Conservation (phyloP, 2,888 invertebrate genomes). For the Ethmia dodecea region DNA sequence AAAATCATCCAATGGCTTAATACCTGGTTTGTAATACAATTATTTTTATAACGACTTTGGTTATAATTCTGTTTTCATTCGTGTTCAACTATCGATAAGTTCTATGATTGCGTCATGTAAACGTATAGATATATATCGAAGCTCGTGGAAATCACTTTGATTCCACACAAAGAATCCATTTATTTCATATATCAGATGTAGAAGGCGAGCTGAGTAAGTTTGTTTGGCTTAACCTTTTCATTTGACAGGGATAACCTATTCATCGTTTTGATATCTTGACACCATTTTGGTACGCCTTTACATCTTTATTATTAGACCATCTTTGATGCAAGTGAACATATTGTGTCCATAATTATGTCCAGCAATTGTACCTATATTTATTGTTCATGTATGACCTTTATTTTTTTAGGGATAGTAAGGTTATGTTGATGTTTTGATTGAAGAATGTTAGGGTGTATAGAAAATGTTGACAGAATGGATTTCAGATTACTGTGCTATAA, state of each 20-base stretch:
- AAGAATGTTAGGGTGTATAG: slow-evolving; percentile 31
- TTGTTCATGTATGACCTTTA: no score
- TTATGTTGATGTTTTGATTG: slow-evolving; percentile 77
- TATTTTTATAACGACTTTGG: slow-evolving; percentile 42
- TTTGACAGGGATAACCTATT: slow-evolving; percentile 73
- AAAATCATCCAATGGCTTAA: slow-evolving; percentile 18
- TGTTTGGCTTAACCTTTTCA: slow-evolving; percentile 51
- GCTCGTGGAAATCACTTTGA: slow-evolving; percentile 25
- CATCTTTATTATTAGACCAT: slow-evolving; percentile 37
- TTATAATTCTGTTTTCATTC: slow-evolving; percentile 68
- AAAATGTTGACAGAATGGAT: slow-evolving; percentile 24
- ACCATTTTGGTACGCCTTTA: slow-evolving; percentile 68
- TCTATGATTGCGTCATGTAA: slow-evolving; percentile 74
- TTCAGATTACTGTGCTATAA: no score
- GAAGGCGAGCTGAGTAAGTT: slow-evolving; percentile 19
- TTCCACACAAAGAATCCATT: slow-evolving; percentile 14
- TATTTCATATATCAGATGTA: slow-evolving; percentile 8
- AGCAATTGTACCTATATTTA: no score
- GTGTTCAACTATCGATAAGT: slow-evolving; percentile 55
- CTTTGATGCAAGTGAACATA: slow-evolving; percentile 13
- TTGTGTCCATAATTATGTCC: no score
- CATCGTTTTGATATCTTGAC: slow-evolving; percentile 48
- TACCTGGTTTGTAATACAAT: slow-evolving; percentile 34
- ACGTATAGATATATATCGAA: slow-evolving; percentile 48
- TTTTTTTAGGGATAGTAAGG: slow-evolving; percentile 44